Evolutionary conservation across 2,797 vertebrate genomes (phyloP), one percentile per base, ranked within the genome.

Genomic region (Bradypodion ventrale): DNA sequence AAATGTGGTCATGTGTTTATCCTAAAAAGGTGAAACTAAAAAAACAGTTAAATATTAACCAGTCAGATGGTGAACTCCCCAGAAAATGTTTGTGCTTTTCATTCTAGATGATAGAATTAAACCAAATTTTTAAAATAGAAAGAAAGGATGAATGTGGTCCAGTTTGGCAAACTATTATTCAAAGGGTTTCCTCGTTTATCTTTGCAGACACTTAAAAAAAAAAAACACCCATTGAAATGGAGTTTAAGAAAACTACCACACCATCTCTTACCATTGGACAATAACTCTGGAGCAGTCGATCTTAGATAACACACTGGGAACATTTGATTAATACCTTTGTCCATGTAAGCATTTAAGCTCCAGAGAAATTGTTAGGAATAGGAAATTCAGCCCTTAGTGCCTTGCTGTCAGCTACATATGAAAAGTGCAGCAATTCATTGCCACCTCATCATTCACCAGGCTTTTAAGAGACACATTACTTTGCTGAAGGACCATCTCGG

Each of bases 311-410:
- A 25, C 75, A 59, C 37, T 63, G 42, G 60, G 42, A 92, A 87
- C n/a, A 69, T 77, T 35, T 95, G 91, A 95, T 94, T 90, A 89
- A 94, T 94, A 84, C 40, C 25, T 9, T 83, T 87, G 56, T 93
- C 89, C 44, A n/a, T 69, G 84, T 69, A 88, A 81, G 72, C 68
- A 1, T 79, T 92, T 86, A 85, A 89, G 83, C 40, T 92, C 89
- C 6, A 16, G 88, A 82, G 65, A 90, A 83, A 88, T 85, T 84
- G 68, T 87, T 86, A 80, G 25, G 69, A 89, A 69, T 44, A 46
- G 23, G 77, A 78, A 78, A 89, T 84, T 81, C 87, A 90, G 78
- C 86, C 77, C 82, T 56, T 90, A 91, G 85, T 44, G 79, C 25
- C 62, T 89, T 42, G 19, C 62, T 83, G 46, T 90, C 89, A 85